These are phyloP conservation scores for Acropora tenuis DNA, from an alignment of 64 coral and sea anemone genomes.

Conservation along the genomic window DNA sequence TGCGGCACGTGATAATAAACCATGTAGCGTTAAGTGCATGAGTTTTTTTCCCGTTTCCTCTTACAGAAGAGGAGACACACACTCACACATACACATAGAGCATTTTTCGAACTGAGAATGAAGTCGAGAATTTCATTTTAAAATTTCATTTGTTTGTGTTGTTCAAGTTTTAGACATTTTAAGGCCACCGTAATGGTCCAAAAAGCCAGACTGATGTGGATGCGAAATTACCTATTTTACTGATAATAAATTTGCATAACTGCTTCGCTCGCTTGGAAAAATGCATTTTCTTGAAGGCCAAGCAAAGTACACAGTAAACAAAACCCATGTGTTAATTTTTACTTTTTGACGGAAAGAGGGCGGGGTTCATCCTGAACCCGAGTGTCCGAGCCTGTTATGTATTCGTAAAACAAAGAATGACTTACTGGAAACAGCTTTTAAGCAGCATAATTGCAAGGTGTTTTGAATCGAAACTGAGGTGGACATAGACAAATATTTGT, in stretches of 20 bases:
- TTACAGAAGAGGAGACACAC: not conserved
- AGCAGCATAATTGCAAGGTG: not conserved
- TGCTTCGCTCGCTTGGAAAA: not conserved
- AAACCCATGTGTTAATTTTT: slow-evolving; percentile 25
- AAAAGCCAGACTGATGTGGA: no score
- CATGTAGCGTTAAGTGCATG: not conserved
- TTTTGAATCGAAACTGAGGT: not conserved
- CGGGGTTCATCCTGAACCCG: slow-evolving; percentile 9
- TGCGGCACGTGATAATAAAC: not conserved
- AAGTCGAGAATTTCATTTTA: not conserved
- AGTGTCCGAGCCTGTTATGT: not conserved
- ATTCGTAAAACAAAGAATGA: not conserved
- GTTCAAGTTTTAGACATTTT: not conserved
- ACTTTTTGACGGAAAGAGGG: not conserved
- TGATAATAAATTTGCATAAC: not conserved
- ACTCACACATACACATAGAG: no score
- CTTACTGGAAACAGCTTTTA: not conserved
- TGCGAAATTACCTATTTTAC: not conserved
- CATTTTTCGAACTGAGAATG: not conserved
- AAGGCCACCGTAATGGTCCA: no score
- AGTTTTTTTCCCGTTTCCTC: not conserved
- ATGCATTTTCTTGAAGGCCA: not conserved
- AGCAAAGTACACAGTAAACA: not conserved
- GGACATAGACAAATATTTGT: slow-evolving; percentile 23
- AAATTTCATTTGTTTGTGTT: not conserved